Percentiles rank a stretch among this genome's conserved stretches.
phyloP scores from a whole-genome alignment of 2,888 invertebrate species.

The Archips crataeganus region DNA sequence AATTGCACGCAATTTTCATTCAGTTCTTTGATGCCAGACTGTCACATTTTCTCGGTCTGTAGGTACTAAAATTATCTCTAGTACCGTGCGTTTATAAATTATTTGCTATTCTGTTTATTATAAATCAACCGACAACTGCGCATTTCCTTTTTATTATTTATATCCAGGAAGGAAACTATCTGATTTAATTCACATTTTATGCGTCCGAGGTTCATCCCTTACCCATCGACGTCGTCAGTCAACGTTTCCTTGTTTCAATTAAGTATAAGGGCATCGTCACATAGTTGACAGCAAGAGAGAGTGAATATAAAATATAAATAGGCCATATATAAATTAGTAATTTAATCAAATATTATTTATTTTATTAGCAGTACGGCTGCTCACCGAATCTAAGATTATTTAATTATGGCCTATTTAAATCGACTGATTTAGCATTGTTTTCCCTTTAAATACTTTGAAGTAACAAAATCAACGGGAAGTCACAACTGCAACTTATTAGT shows the following conservation, averaged over 20 bases:
- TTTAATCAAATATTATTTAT: too few relatives aligned
- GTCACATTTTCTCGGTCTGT: slow-evolving; percentile 1
- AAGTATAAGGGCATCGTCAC: not conserved
- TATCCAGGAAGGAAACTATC: not conserved
- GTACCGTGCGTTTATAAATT: not conserved
- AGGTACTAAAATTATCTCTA: slow-evolving; percentile 18
- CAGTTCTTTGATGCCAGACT: slow-evolving; percentile 3
- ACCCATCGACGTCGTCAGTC: not conserved
- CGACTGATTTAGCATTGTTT: slow-evolving; percentile 1
- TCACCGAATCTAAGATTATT: too few relatives aligned
- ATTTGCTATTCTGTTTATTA: slow-evolving; percentile 1
- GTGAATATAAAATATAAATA: too few relatives aligned
- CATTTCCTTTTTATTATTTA: slow-evolving; percentile 7
- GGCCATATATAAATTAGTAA: too few relatives aligned
- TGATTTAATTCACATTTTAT: not conserved
- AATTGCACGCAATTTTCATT: not conserved
- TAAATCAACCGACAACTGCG: slow-evolving; percentile 4
- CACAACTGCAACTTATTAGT: slow-evolving; percentile 12
- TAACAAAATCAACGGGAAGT: slow-evolving; percentile 2
- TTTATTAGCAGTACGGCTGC: too few relatives aligned
- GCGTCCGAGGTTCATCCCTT: not conserved
- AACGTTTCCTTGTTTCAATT: not conserved
- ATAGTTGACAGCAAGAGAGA: not conserved
- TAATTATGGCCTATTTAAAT: not conserved
- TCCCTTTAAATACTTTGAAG: not conserved